Percentiles rank a stretch among this genome's conserved stretches.
phyloP scores from a whole-genome alignment of 1,140 invertebrate species.

The Drosophila truncata region DNA sequence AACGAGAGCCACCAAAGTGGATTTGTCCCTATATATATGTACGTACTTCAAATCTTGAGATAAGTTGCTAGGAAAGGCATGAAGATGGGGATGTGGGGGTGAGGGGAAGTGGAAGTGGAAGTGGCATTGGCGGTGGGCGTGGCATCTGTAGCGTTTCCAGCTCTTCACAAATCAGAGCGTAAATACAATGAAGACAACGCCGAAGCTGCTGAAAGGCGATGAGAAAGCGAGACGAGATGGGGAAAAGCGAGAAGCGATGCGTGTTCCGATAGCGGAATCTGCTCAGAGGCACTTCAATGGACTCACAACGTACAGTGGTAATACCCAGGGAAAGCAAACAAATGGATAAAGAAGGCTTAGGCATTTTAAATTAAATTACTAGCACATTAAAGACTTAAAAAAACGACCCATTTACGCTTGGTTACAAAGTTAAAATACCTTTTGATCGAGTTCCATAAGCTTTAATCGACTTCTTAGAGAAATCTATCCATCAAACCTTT shows the following conservation, averaged over 20 bases:
- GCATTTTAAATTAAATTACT: neutral
- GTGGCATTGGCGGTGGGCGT: neutral
- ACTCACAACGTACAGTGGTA: constrained; percentile 30
- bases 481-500: neutral
- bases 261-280: constrained; percentile 65
- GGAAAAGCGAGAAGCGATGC: constrained; percentile 49
- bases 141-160: constrained; percentile 51
- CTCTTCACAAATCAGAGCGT: constrained; percentile 77
- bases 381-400: neutral
- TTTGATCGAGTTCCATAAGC: neutral
- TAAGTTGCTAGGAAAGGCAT: neutral
- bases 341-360: constrained; percentile 1
- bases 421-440: too few species aligned
- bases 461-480: neutral
- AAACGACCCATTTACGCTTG: accelerated
- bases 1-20: constrained; percentile 66
- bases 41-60: constrained; percentile 48
- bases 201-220: constrained; percentile 38
- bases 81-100: neutral
- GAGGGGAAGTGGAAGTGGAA: neutral
- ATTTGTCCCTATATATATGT: constrained; percentile 44
- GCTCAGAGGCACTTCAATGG: constrained; percentile 62
- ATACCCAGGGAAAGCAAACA: neutral
- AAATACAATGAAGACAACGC: constrained; percentile 70
- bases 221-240: constrained; percentile 45